Percentiles rank a stretch among this genome's conserved stretches.
Conservation (phyloP, 2,797 vertebrate species). For the Etheostoma perlongum region DNA sequence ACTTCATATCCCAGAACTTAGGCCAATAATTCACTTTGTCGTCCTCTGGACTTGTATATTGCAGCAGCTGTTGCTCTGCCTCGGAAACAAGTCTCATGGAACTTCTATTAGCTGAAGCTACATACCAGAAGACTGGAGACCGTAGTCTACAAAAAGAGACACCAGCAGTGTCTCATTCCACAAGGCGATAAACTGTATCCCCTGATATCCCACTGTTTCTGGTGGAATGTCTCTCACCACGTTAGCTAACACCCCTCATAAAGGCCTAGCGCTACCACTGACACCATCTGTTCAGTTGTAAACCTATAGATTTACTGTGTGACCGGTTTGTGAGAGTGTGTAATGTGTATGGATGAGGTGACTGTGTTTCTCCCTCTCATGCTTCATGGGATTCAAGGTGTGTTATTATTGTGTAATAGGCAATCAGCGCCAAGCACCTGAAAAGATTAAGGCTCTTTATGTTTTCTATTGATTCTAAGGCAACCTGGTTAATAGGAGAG, state of each 20-base stretch:
- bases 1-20: constrained; percentile 25
- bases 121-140: constrained; percentile 49
- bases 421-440: constrained; percentile 83
- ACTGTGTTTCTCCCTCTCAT: constrained; percentile 67
- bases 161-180: constrained; percentile 55
- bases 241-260: constrained; percentile 67
- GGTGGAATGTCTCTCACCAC: constrained; percentile 64
- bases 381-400: constrained; percentile 71
- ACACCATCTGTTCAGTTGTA: constrained; percentile 71
- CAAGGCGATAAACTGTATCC: constrained; percentile 61
- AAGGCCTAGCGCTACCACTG: constrained; percentile 56
- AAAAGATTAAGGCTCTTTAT: constrained; percentile 86
- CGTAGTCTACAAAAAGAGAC: constrained; percentile 50
- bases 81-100: constrained; percentile 41
- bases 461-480: constrained; percentile 84
- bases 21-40: constrained; percentile 57
- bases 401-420: constrained; percentile 87
- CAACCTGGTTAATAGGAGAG: constrained; percentile 83
- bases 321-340: constrained; percentile 51
- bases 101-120: constrained; percentile 43
- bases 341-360: constrained; percentile 55
- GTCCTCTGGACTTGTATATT: constrained; percentile 33
- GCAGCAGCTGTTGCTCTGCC: constrained; percentile 68
- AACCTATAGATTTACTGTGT: constrained; percentile 77
- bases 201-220: constrained; percentile 61